Evolutionary conservation across 2,113 vertebrate species (phyloP).

Genomic region (Rallus limicola): DNA sequence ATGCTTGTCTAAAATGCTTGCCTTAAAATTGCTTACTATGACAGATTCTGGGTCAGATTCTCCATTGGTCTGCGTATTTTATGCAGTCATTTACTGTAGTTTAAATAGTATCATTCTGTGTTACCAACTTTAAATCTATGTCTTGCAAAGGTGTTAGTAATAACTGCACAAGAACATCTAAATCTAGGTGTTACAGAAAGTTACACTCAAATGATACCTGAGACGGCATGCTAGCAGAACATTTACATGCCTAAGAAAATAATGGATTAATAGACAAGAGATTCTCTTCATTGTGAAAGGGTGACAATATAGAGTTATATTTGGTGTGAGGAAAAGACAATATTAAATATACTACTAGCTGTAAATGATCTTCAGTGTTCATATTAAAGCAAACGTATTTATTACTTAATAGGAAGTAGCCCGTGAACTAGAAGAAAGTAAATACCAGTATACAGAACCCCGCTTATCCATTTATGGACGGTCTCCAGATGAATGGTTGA

Average conservation of each 20-base stretch:
- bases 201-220: neutral
- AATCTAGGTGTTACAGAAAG: neutral
- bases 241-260: neutral
- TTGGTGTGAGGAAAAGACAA: neutral
- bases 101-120: neutral
- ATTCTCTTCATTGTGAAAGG: neutral
- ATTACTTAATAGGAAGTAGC: slow-evolving; percentile 87
- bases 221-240: neutral
- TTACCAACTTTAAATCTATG: neutral
- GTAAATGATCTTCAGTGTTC: neutral
- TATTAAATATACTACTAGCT: neutral
- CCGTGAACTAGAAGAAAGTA: slow-evolving; percentile 91
- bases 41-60: neutral
- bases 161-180: neutral
- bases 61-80: neutral
- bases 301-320: neutral
- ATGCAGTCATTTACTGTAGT: neutral
- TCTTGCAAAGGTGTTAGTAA: neutral
- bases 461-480: slow-evolving; percentile 95
- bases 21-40: neutral
- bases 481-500: slow-evolving; percentile 86
- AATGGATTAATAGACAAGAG: neutral
- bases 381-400: slow-evolving; percentile 43
- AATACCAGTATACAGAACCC: slow-evolving; percentile 95
- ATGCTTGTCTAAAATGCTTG: neutral